Evolutionary conservation across 2,113 vertebrate species (phyloP), one percentile per base, ranked within the genome.

Genomic region (Crotalus horridus): DNA sequence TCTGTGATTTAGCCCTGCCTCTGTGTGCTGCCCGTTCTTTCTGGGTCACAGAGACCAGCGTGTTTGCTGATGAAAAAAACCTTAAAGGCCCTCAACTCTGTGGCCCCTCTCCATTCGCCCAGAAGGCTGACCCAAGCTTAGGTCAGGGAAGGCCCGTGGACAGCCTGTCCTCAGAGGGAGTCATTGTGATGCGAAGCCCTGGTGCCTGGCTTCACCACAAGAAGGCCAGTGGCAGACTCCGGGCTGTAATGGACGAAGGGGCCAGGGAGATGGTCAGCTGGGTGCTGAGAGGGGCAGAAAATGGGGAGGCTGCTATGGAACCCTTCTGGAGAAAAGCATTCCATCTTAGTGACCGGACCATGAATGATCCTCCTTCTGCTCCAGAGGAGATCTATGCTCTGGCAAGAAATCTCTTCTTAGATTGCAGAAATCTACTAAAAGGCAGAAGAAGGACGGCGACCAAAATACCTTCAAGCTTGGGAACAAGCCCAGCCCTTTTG

Each of bases 131-230:
- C 85, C 58, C 94, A 64, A 3, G 74, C 93, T 33, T 92, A 86
- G 94, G 89, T 61, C 93, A 92, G 91, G 53, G 89, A 86, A 81
- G 93, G 89, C 89, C 51, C 94, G 86, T 93, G 94, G 94, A 94
- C 96, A 94, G 89, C 94, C 93, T 54, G 12, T 81, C 74, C 92
- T 90, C 96, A 93, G 89, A 90, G 95, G 95, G 95, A 92, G 95
- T 90, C 92, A 92, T 74, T 0, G 85, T 13, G 0, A 92, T 95
- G 91, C 91, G 64, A 90, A 6, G 93, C 23, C 0, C 89, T 56
- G 81, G 94, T 51, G 29, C n/a, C 88, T 46, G 94, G 29, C 85
- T 54, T 94, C 55, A 4, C 51, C 87, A 95, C 93, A 91, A 94
- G 33, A 94, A 89, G 85, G 94, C 74, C 91, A 89, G 46, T 90